Evolutionary conservation across 2,797 vertebrate species (phyloP).

Genomic region (Spheniscus humboldti): DNA sequence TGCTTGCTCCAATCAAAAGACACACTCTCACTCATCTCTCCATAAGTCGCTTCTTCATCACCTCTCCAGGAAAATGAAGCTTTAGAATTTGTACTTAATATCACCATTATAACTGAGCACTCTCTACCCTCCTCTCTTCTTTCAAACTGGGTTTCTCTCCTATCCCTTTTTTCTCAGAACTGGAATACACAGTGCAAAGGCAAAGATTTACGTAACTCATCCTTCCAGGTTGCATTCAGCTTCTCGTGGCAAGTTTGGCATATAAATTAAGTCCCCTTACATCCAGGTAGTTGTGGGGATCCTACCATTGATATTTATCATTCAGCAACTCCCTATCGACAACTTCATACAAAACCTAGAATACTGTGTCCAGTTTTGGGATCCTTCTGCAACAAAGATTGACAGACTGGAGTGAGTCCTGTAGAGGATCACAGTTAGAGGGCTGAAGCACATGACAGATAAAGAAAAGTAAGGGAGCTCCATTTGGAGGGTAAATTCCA

Average conservation of each 20-base stretch:
- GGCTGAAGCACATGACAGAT: neutral
- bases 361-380: neutral
- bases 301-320: neutral
- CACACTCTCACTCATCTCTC: neutral
- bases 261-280: neutral
- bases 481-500: neutral
- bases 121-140: neutral
- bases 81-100: neutral
- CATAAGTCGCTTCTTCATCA: neutral
- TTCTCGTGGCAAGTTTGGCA: neutral
- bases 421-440: neutral
- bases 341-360: neutral
- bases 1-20: neutral
- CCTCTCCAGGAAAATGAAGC: neutral
- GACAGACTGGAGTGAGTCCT: neutral
- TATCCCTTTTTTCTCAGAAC: neutral
- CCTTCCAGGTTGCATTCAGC: neutral
- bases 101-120: accelerated
- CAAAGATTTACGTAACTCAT: neutral
- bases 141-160: neutral
- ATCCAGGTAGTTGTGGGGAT: neutral
- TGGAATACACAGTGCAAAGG: neutral
- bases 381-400: neutral
- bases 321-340: neutral
- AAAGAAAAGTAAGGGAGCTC: neutral